These are phyloP conservation scores for Diadromus collaris DNA, from an alignment of 2,888 invertebrate genomes.

Conservation along the genomic window DNA sequence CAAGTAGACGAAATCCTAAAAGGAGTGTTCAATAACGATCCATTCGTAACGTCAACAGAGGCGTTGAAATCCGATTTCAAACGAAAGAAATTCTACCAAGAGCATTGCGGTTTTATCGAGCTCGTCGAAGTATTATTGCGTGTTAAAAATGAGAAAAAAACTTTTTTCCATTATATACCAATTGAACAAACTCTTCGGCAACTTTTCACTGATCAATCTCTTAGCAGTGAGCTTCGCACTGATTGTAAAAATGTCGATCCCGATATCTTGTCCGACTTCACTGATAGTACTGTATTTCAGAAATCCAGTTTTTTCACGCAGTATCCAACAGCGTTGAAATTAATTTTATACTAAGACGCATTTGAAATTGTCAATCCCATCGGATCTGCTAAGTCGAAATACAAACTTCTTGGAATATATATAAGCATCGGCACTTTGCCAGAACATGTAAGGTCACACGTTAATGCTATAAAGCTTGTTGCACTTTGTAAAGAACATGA, in stretches of 20 bases:
- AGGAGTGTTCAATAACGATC: conserved; percentile 41
- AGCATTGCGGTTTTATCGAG: conserved; percentile 54
- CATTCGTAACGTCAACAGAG: neutral
- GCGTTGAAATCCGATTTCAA: conserved; percentile 23
- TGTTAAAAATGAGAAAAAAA: conserved; percentile 2
- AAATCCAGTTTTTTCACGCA: conserved; percentile 63
- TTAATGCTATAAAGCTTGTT: conserved; percentile 60
- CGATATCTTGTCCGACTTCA: conserved; percentile 63
- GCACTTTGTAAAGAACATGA: conserved; percentile 44
- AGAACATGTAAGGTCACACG: conserved; percentile 50
- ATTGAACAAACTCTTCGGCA: conserved; percentile 13
- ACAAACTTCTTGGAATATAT: conserved; percentile 63
- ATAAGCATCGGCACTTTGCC: conserved; percentile 58
- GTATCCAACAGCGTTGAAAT: conserved; percentile 59
- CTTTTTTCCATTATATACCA: conserved; percentile 24
- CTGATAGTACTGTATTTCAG: conserved; percentile 64
- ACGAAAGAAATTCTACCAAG: conserved; percentile 53
- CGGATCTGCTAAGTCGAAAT: conserved; percentile 59
- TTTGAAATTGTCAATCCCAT: conserved; percentile 64
- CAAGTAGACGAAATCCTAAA: conserved; percentile 49
- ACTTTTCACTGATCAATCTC: conserved; percentile 24
- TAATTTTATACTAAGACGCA: conserved; percentile 62
- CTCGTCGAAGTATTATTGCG: neutral
- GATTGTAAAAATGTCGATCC: conserved; percentile 20
- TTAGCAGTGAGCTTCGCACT: neutral